A percentile compares a stretch with the other conserved stretches of the same genome.
Evolutionary conservation across 2,113 vertebrate species (phyloP).

Genomic region (Poeciliopsis turrubarensis): DNA sequence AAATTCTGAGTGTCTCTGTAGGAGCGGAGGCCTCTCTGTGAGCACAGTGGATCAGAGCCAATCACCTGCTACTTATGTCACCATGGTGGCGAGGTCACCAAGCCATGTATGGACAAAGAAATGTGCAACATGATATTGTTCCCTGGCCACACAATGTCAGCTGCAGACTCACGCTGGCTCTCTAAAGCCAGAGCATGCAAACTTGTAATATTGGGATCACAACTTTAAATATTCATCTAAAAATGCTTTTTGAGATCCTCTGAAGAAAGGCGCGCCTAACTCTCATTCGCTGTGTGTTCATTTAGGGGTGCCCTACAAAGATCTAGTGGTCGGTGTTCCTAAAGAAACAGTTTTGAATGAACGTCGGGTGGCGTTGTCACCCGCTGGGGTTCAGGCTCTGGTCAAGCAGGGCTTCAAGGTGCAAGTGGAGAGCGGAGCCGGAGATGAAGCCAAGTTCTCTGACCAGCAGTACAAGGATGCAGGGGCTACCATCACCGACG

Average conservation of each 20-base stretch:
- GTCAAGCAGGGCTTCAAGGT: slow-evolving; percentile 81
- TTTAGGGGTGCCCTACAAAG: slow-evolving; percentile 72
- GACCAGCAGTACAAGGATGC: slow-evolving; percentile 75
- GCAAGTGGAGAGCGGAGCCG: slow-evolving; percentile 77
- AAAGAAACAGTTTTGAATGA: slow-evolving; percentile 77
- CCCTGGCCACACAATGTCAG: slow-evolving; percentile 20
- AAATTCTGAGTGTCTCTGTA: slow-evolving; percentile 23
- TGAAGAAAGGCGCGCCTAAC: not conserved
- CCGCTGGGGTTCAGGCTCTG: slow-evolving; percentile 72
- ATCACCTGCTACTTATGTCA: slow-evolving; percentile 81
- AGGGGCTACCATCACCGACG: slow-evolving; percentile 70
- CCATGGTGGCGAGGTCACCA: slow-evolving; percentile 65
- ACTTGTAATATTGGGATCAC: not conserved
- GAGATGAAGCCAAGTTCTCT: slow-evolving; percentile 78
- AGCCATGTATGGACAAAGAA: slow-evolving; percentile 74
- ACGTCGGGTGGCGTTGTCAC: slow-evolving; percentile 75
- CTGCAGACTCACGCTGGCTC: slow-evolving; percentile 9
- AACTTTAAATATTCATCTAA: not conserved
- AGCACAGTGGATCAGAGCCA: slow-evolving; percentile 67
- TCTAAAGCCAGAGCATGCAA: not conserved
- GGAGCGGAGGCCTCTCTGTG: slow-evolving; percentile 41
- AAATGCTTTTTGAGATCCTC: not conserved
- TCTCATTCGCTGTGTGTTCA: not conserved
- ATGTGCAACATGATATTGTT: slow-evolving; percentile 75
- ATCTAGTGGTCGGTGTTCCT: slow-evolving; percentile 76